Evolutionary conservation across 2,888 invertebrate genomes (phyloP).

Genomic region (Heliconius erato): DNA sequence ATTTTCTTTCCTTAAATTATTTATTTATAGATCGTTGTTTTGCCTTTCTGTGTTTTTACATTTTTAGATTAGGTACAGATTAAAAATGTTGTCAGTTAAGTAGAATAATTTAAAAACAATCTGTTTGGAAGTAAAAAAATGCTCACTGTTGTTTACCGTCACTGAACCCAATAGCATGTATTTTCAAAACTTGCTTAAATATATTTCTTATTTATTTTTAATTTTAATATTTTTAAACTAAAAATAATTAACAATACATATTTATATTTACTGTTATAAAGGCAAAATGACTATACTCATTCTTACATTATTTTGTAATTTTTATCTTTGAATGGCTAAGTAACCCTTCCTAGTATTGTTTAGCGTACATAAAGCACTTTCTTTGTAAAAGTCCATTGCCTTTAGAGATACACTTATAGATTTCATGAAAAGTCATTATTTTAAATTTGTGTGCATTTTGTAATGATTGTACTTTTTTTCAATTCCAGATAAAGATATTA

Average conservation of each 20-base stretch:
- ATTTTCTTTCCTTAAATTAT: no score
- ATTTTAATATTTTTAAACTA: no score
- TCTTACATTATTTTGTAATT: neutral
- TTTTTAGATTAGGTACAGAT: no score
- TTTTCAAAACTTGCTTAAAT: neutral
- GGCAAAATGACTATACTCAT: neutral
- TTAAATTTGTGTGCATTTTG: constrained; percentile 33
- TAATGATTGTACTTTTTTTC: neutral
- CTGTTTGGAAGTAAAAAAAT: no score
- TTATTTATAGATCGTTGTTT: no score
- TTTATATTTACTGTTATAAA: no score
- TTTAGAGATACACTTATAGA: constrained; percentile 56
- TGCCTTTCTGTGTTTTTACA: no score
- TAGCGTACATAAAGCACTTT: constrained; percentile 57
- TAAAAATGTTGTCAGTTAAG: no score
- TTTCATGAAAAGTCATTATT: constrained; percentile 60
- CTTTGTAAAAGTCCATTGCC: constrained; percentile 58
- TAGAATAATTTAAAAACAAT: no score
- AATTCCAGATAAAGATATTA: constrained; percentile 4
- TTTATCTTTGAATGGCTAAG: neutral
- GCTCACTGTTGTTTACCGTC: no score
- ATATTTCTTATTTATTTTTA: neutral
- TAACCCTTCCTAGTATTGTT: constrained; percentile 67
- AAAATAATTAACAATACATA: no score
- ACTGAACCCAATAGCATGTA: neutral